Percentiles rank a stretch among this genome's conserved stretches.
phyloP scores from a whole-genome alignment of 2,797 vertebrate genomes.

The Lagorchestes hirsutus region DNA sequence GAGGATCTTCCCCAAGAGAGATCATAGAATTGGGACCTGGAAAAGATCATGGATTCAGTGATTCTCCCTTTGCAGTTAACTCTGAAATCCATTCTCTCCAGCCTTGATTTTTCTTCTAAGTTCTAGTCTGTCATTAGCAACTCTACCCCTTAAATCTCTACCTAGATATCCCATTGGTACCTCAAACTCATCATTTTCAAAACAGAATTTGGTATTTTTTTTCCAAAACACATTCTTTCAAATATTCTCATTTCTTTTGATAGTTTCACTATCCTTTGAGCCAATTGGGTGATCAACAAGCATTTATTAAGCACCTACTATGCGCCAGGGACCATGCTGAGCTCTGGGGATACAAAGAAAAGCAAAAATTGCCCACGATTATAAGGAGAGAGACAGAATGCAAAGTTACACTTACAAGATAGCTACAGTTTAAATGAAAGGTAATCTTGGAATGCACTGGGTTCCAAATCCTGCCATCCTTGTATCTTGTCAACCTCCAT shows the following conservation, averaged over 20 bases:
- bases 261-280: background rate
- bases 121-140: background rate
- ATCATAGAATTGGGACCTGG: background rate
- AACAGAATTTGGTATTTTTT: background rate
- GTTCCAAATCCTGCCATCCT: background rate
- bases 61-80: background rate
- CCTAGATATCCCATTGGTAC: no score
- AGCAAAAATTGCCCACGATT: background rate
- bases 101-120: background rate
- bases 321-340: background rate
- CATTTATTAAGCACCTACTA: background rate
- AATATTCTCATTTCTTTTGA: background rate
- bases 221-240: background rate
- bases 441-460: background rate
- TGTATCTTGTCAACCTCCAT: background rate
- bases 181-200: background rate
- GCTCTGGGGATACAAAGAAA: background rate
- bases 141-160: background rate
- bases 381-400: background rate
- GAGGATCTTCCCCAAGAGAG: background rate
- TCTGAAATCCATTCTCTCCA: background rate
- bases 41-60: background rate
- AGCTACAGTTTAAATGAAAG: background rate
- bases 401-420: background rate
- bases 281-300: background rate